Base-by-base conservation (phyloP, 1,140 invertebrate species). In the Pseudachorutes palmiensis region DNA sequence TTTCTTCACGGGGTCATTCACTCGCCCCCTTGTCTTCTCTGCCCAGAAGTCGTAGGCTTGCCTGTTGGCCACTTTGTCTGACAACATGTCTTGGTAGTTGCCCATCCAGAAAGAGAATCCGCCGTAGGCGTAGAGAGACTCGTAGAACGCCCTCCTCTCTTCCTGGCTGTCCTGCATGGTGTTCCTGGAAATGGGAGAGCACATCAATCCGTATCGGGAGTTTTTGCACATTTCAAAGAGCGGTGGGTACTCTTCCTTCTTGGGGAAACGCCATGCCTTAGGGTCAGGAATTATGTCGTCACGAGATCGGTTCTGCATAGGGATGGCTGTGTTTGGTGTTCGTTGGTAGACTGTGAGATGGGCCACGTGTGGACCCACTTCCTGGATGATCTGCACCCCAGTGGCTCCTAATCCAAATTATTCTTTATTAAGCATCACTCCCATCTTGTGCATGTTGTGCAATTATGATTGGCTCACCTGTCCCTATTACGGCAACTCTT, bases 401-500 rank as follows among this genome's bases (percentile, higher is more conserved):
- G 33, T 49, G 2, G 66, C 66, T 12, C 66, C 66, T n/a, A n/a
- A n/a, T n/a, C n/a, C n/a, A n/a, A n/a, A n/a, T n/a, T n/a, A n/a
- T n/a, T n/a, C n/a, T n/a, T n/a, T n/a, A n/a, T n/a, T n/a, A n/a
- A n/a, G n/a, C n/a, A n/a, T n/a, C n/a, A n/a, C n/a, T n/a, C n/a
- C n/a, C n/a, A n/a, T n/a, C n/a, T n/a, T n/a, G n/a, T n/a, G n/a
- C n/a, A n/a, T n/a, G n/a, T n/a, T n/a, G n/a, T n/a, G n/a, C n/a
- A n/a, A n/a, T n/a, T n/a, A n/a, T n/a, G n/a, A n/a, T n/a, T 24
- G 61, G 55, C 19, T 41, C 66, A 32, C 66, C 66, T 12, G 62
- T 68, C 9, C 67, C 67, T 26, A 68, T 66, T 3, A 68, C 36
- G 3, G 45, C 62, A 16, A 67, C 67, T 22, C 49, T 41, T 65